Conservation (phyloP, 2,888 invertebrate species). For the Phragmatobia fuliginosa region DNA sequence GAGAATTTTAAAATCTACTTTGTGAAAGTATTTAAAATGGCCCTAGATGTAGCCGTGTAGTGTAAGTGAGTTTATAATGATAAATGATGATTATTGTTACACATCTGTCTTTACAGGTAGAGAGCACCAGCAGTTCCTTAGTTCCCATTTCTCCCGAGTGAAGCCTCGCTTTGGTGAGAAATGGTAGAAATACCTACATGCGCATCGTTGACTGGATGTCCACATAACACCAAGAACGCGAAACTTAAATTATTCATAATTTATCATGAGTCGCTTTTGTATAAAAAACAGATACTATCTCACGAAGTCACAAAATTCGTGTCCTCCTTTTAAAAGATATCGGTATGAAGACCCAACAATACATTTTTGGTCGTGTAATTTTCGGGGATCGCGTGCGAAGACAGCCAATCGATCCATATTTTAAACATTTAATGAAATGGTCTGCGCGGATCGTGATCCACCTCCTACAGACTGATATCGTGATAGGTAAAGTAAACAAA, state of each 20-base stretch:
- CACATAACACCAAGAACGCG: background rate
- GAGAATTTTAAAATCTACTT: background rate
- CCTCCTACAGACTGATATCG: background rate
- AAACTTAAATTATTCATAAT: no score
- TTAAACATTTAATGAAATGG: slow-evolving; percentile 34
- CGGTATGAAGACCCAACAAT: slow-evolving; percentile 17
- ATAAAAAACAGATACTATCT: no score
- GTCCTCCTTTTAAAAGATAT: background rate
- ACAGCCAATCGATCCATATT: slow-evolving; percentile 27
- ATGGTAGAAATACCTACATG: no score
- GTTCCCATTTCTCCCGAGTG: no score
- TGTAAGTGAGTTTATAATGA: background rate
- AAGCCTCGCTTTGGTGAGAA: no score
- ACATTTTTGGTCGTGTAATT: slow-evolving; percentile 28
- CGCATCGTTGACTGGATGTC: background rate
- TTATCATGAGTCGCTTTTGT: no score
- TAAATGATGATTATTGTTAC: no score
- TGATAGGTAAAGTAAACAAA: background rate
- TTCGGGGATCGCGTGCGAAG: slow-evolving; percentile 40
- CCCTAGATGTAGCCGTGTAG: background rate
- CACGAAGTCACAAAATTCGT: background rate
- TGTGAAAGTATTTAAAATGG: background rate
- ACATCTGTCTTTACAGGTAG: no score
- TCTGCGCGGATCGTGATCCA: slow-evolving; percentile 10
- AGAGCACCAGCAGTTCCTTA: no score